phyloP scores from a whole-genome alignment of 2,797 vertebrate species.

The Parambassis ranga region DNA sequence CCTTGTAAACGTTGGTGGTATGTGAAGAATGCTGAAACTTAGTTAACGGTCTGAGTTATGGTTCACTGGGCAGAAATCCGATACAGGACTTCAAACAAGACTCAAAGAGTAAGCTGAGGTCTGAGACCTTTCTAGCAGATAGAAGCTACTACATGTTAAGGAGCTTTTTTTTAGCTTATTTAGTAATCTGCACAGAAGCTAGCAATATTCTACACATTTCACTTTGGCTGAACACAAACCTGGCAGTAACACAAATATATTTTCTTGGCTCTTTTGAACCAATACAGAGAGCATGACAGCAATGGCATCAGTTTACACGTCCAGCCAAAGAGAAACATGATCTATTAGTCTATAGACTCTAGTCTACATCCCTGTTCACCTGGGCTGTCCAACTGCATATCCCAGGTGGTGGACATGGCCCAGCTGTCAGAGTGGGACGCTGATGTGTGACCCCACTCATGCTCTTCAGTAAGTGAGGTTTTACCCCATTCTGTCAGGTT shows the following conservation, averaged over 20 bases:
- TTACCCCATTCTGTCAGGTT: constrained; percentile 29
- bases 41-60: neutral
- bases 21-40: constrained; percentile 11
- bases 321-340: constrained; percentile 23
- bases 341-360: constrained; percentile 30
- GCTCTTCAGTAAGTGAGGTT: constrained; percentile 7
- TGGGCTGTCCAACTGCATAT: constrained; percentile 60
- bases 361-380: constrained; percentile 59
- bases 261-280: neutral
- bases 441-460: constrained; percentile 26
- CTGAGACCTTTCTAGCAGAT: no score
- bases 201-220: neutral
- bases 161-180: no score
- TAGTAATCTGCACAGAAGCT: neutral
- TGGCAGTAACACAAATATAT: no score
- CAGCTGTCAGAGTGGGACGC: constrained; percentile 41
- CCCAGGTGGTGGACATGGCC: constrained; percentile 62
- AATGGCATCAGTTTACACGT: constrained; percentile 12
- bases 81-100: neutral
- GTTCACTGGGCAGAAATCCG: neutral
- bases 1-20: no score
- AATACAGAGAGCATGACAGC: neutral
- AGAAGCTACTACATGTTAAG: neutral
- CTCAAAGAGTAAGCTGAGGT: no score
- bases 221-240: constrained; percentile 35